Conservation (phyloP, 2,113 vertebrate genomes). For the Drymodes brunneopygia region DNA sequence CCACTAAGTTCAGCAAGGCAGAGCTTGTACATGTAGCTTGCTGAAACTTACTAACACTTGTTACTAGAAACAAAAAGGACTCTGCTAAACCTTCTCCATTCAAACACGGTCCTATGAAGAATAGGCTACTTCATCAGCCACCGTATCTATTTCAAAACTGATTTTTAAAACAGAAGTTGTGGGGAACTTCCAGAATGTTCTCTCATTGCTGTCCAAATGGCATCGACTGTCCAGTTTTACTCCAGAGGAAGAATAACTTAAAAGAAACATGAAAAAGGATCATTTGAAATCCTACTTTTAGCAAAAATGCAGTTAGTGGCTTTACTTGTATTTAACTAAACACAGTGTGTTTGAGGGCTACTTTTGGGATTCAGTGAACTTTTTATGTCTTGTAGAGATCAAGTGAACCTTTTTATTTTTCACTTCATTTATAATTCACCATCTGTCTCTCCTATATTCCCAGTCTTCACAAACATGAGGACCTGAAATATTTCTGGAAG, state of each 20-base stretch:
- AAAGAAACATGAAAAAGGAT: background rate
- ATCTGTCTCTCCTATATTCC: background rate
- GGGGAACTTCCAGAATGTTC: background rate
- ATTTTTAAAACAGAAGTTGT: constrained; percentile 21
- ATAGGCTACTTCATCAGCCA: background rate
- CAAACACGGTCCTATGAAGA: background rate
- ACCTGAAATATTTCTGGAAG: background rate
- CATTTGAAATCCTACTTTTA: background rate
- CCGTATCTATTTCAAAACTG: background rate
- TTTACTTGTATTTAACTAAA: background rate
- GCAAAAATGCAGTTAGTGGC: background rate
- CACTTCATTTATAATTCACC: background rate
- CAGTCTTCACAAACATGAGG: background rate
- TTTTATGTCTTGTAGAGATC: background rate
- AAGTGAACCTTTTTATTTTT: background rate
- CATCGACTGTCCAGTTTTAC: background rate
- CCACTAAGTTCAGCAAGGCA: background rate
- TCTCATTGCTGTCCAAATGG: background rate
- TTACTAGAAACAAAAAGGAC: background rate
- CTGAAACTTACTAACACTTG: background rate
- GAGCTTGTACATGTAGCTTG: background rate
- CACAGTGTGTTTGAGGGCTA: background rate
- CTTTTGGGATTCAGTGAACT: background rate
- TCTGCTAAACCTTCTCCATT: constrained; percentile 6
- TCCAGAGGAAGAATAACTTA: background rate